These are phyloP conservation scores for Melangyna quadrimaculata DNA, from an alignment of 2,888 invertebrate genomes.

Conservation along the genomic window DNA sequence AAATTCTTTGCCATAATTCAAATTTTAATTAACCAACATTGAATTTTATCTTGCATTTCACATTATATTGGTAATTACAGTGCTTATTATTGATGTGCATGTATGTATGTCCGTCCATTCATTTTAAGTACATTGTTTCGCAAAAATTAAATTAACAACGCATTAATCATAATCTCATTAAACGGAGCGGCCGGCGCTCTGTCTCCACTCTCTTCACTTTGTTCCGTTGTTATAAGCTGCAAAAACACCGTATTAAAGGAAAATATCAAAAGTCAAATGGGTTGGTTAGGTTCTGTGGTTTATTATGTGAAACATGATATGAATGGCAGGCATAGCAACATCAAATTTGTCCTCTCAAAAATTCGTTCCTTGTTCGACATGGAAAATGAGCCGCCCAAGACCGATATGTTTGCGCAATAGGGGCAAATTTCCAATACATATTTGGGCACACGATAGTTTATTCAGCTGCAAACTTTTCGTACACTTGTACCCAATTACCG, in stretches of 20 bases:
- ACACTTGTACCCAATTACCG: too few species aligned
- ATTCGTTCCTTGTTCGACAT: too few species aligned
- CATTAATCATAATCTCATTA: conserved; percentile 67
- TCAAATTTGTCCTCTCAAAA: too few species aligned
- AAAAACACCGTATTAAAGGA: neutral
- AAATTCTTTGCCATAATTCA: conserved; percentile 41
- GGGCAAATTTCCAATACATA: too few species aligned
- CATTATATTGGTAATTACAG: conserved; percentile 45
- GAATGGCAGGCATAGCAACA: too few species aligned
- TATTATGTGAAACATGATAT: conserved; percentile 45
- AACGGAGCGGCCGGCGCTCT: conserved; percentile 15
- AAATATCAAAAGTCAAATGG: conserved; percentile 40
- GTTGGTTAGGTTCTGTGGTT: conserved; percentile 1
- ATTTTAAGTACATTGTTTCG: conserved; percentile 51
- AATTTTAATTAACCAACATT: conserved; percentile 50
- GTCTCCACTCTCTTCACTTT: conserved; percentile 4
- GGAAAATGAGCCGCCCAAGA: too few species aligned
- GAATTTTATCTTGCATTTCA: conserved; percentile 34
- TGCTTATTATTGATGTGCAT: neutral
- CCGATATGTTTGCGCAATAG: too few species aligned
- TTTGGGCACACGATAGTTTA: too few species aligned
- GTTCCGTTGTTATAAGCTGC: neutral
- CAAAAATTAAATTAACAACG: conserved; percentile 62
- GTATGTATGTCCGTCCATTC: neutral
- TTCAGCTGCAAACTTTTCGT: too few species aligned